Evolutionary conservation across 35 echinoderm and acorn worm genomes (phyloP), one percentile per base, ranked within the genome.

Genomic region (Ophioderma brevispina): DNA sequence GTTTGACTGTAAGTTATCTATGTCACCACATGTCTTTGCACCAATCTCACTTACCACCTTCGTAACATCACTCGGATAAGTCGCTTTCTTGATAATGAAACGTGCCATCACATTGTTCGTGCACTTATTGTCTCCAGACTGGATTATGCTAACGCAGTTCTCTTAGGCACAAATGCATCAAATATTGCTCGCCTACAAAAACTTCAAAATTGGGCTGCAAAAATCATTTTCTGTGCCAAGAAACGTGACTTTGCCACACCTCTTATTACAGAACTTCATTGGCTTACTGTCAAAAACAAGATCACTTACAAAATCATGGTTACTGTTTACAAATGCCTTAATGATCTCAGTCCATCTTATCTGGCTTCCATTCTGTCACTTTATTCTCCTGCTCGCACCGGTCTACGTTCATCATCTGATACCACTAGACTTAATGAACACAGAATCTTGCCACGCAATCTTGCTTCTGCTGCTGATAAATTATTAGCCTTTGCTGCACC

Each of bases 141-240:
- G 23, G 81, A 84, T 34, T 84, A 84, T 50, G 81, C 23, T n/a
- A 84, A 84, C 33, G 39, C 42, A 19, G 5, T 84, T n/a, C 38
- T 84, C 21, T 55, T 50, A 6, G 39, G 81, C 15, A 50, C 38
- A 34, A 84, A 31, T 14, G 0, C 23, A 0, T 19, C 40, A 3
- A 31, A 84, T n/a, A 19, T 55, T 39, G 21, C 33, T 35, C 23
- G 30, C 15, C 42, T 84, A 13, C 81, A 84, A 32, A 11, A 33
- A 32, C 19, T 84, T 37, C 79, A 81, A 39, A 81, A 81, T 36
- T 81, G 35, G 79, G 79, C 79, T 15, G 36, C 35, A 2, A 70
- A 70, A 30, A 2, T 70, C 15, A 70, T 70, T 70, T 25, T 3
- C 59, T 70, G 59, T 70, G 59, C 59, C 15, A 70, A 70, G 6